Conservation (phyloP, 2,113 vertebrate species). For the Nanorana parkeri region DNA sequence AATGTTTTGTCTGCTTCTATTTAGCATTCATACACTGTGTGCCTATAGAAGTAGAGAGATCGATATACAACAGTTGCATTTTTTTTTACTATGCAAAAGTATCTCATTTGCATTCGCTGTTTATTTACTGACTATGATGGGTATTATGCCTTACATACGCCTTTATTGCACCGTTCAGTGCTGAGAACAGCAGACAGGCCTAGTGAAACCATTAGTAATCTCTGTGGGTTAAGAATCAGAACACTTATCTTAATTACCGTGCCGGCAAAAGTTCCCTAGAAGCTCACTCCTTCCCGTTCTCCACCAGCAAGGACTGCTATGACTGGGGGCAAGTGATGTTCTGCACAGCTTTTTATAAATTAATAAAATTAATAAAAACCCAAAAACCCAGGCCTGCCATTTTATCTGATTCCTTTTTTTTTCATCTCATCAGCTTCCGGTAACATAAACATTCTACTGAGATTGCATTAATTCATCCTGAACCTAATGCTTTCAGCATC, state of each 20-base stretch:
- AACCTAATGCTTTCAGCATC: conserved; percentile 37
- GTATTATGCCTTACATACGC: not conserved
- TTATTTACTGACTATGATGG: not conserved
- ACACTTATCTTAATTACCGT: conserved; percentile 52
- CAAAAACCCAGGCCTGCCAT: conserved; percentile 21
- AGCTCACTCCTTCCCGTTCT: conserved; percentile 35
- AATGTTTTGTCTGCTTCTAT: no score
- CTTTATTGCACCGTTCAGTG: not conserved
- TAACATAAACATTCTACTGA: conserved; percentile 51
- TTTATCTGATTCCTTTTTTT: conserved; percentile 39
- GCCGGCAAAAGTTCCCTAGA: not conserved
- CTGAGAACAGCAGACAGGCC: conserved; percentile 1
- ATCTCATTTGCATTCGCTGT: not conserved
- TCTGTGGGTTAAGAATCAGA: conserved; percentile 19
- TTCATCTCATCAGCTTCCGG: conserved; percentile 35
- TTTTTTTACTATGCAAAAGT: not conserved
- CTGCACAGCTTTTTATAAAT: conserved; percentile 38
- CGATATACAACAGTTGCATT: no score
- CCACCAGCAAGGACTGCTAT: conserved; percentile 20
- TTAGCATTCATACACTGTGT: no score
- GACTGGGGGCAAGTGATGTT: conserved; percentile 41
- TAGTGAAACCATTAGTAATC: conserved; percentile 13
- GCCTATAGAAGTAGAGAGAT: no score
- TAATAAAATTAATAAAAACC: conserved; percentile 37
- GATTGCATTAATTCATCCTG: conserved; percentile 42